A percentile compares a stretch with the other conserved stretches of the same genome.
phyloP scores from a whole-genome alignment of 1,140 invertebrate genomes.

The Protaetia brevitarsis region DNA sequence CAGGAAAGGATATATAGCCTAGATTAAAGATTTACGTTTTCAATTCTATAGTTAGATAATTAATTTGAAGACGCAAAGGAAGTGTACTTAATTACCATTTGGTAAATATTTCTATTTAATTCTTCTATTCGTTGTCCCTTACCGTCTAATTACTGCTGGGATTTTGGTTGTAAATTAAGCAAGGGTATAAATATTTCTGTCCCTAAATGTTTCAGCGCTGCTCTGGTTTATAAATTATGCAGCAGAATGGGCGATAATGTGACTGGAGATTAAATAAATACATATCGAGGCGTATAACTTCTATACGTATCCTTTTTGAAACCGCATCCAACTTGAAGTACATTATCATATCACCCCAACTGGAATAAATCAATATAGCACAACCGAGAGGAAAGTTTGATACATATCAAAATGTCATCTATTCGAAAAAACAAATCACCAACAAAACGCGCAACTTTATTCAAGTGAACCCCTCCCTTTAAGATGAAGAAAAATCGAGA shows the following conservation, averaged over 20 bases:
- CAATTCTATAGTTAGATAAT: no score
- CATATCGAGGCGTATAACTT: not conserved
- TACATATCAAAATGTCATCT: constrained; percentile 43
- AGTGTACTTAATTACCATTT: no score
- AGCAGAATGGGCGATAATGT: not conserved
- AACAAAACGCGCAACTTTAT: constrained; percentile 29
- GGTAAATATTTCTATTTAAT: no score
- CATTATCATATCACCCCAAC: constrained; percentile 3
- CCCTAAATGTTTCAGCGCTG: not conserved
- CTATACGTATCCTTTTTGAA: not conserved
- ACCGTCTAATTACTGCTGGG: not conserved
- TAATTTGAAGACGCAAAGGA: no score
- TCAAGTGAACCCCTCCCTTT: not conserved
- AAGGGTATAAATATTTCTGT: not conserved
- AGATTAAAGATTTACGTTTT: no score
- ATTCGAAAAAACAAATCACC: constrained; percentile 38
- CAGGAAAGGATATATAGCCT: no score
- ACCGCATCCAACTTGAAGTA: not conserved
- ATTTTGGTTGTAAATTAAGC: not conserved
- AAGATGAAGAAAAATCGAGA: constrained; percentile 4
- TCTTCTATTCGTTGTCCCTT: not conserved
- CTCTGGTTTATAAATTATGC: not conserved
- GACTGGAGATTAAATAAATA: not conserved
- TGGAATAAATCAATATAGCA: constrained; percentile 18
- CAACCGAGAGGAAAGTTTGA: constrained; percentile 32